Evolutionary conservation across 2,888 invertebrate genomes (phyloP).

Genomic region (Dynastes grantii): DNA sequence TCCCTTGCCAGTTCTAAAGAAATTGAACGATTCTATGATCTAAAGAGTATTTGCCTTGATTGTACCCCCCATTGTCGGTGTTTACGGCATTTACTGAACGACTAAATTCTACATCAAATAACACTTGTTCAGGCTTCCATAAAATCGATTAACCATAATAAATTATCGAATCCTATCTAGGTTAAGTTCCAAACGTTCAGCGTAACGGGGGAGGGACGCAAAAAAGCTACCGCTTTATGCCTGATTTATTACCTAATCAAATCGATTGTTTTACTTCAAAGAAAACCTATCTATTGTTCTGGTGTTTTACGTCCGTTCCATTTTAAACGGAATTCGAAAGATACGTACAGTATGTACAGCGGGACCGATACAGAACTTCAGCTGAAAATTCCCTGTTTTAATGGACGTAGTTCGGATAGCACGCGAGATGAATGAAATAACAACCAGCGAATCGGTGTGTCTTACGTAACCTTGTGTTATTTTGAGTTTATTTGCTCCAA

Average conservation of each 20-base stretch:
- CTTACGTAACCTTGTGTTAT: background rate
- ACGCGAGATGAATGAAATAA: slow-evolving; percentile 4
- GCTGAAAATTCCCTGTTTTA: background rate
- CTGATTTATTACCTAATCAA: slow-evolving; percentile 50
- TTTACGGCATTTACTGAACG: slow-evolving; percentile 21
- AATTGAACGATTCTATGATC: no score
- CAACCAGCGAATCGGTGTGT: background rate
- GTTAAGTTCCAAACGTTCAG: slow-evolving; percentile 41
- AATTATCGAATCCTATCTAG: slow-evolving; percentile 48
- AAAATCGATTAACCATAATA: slow-evolving; percentile 54
- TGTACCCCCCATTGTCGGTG: background rate
- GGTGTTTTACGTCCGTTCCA: slow-evolving; percentile 25
- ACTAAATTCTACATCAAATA: slow-evolving; percentile 44
- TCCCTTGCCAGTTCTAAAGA: no score
- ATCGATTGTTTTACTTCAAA: slow-evolving; percentile 56
- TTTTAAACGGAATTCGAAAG: background rate
- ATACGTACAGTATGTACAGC: background rate
- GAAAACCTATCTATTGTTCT: slow-evolving; percentile 43
- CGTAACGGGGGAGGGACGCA: slow-evolving; percentile 39
- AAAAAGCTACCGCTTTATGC: slow-evolving; percentile 48
- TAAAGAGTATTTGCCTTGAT: no score
- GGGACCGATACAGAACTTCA: background rate
- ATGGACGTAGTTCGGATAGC: background rate
- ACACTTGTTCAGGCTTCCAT: slow-evolving; percentile 51
- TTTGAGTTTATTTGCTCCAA: background rate